A percentile compares a stretch with the other conserved stretches of the same genome.
phyloP scores from a whole-genome alignment of 2,888 invertebrate genomes.

The Tetanocera ferruginea region DNA sequence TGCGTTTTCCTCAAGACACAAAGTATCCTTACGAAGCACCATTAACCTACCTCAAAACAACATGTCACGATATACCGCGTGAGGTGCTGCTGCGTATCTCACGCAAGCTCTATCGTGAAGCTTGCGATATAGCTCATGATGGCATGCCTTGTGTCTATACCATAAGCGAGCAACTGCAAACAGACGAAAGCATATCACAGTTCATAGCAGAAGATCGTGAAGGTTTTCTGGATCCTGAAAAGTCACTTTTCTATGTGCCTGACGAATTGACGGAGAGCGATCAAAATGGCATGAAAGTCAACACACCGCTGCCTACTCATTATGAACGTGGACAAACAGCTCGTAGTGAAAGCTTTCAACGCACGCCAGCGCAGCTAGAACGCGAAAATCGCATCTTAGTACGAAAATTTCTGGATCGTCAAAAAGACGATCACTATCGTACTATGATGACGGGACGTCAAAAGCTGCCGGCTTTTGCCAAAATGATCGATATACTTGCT shows the following conservation, averaged over 20 bases:
- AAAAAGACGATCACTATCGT: conserved; percentile 75
- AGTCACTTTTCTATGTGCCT: conserved; percentile 75
- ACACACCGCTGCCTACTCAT: conserved; percentile 73
- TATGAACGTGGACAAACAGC: conserved; percentile 75
- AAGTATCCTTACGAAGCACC: conserved; percentile 84
- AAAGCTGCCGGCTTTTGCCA: conserved; percentile 81
- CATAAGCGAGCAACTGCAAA: conserved; percentile 78
- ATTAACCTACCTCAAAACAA: conserved; percentile 77
- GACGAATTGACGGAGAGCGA: conserved; percentile 1
- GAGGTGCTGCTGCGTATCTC: conserved; percentile 77
- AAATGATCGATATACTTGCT: conserved; percentile 78
- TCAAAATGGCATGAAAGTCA: conserved; percentile 49
- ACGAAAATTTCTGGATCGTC: conserved; percentile 75
- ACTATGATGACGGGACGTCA: conserved; percentile 76
- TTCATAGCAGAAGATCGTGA: conserved; percentile 74
- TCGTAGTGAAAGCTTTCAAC: conserved; percentile 70
- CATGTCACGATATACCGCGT: conserved; percentile 75
- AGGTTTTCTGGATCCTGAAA: conserved; percentile 72
- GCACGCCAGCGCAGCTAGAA: conserved; percentile 72
- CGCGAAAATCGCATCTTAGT: conserved; percentile 77
- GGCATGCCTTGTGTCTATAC: conserved; percentile 82
- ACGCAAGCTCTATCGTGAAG: conserved; percentile 78
- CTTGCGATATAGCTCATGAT: conserved; percentile 74
- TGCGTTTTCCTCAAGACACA: conserved; percentile 79
- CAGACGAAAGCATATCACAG: conserved; percentile 76